These are phyloP conservation scores for Anticlea derivata DNA, from an alignment of 2,888 invertebrate genomes.

Conservation along the genomic window DNA sequence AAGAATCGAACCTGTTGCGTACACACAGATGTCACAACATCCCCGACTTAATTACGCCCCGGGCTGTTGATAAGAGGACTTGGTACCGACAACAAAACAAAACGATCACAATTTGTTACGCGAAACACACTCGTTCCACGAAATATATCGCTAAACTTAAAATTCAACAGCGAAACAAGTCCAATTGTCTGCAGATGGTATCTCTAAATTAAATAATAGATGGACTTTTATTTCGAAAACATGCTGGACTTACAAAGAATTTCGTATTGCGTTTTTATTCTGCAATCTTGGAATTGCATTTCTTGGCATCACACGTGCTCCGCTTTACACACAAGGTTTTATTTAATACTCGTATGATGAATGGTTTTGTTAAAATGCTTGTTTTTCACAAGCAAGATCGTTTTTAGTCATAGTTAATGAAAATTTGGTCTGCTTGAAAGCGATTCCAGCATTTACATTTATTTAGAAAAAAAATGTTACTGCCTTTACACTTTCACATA, in stretches of 20 bases:
- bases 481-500: too few relatives aligned
- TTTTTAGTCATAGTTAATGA: conserved; percentile 14
- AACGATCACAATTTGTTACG: conserved; percentile 19
- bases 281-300: conserved; percentile 25
- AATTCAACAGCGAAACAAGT: conserved; percentile 30
- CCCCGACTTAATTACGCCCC: conserved; percentile 52
- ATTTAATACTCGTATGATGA: conserved; percentile 12
- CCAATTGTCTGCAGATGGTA: conserved; percentile 41
- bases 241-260: conserved; percentile 35
- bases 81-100: conserved; percentile 45
- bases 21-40: conserved; percentile 48
- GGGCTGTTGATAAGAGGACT: conserved; percentile 47
- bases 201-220: conserved; percentile 41
- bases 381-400: neutral
- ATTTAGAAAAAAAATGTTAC: too few relatives aligned
- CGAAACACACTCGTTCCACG: conserved; percentile 23
- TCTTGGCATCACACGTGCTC: conserved; percentile 29
- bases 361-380: conserved; percentile 2
- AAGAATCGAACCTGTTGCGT: conserved; percentile 46
- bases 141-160: conserved; percentile 35
- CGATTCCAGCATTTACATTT: neutral
- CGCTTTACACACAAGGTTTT: conserved; percentile 15
- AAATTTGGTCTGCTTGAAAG: neutral
- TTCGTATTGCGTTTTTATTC: conserved; percentile 29
- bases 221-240: conserved; percentile 38